phyloP scores from a whole-genome alignment of 1,140 invertebrate species.

The Caenorhabditis inopinata region DNA sequence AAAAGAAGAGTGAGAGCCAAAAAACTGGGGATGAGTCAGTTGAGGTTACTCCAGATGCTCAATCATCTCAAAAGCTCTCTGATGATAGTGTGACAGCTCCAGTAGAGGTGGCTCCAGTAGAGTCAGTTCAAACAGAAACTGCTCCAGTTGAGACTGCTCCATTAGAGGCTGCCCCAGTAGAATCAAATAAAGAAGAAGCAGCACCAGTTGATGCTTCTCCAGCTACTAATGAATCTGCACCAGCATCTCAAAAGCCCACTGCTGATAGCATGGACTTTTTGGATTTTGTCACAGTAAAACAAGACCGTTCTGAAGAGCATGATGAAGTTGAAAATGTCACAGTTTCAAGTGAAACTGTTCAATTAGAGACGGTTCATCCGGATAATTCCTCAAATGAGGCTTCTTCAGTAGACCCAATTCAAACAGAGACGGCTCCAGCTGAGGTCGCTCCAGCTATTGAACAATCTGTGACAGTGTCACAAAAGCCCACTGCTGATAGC shows the following conservation, averaged over 20 bases:
- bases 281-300: constrained; percentile 35
- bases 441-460: neutral
- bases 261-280: constrained; percentile 32
- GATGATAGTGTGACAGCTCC: neutral
- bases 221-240: neutral
- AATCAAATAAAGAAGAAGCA: too few relatives aligned
- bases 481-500: constrained; percentile 7
- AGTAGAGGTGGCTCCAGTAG: too few relatives aligned
- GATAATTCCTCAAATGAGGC: too few relatives aligned
- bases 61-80: neutral
- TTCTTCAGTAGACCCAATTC: too few relatives aligned
- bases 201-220: neutral
- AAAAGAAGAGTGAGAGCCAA: constrained; percentile 19
- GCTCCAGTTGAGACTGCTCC: too few relatives aligned
- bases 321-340: neutral
- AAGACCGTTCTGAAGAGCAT: neutral
- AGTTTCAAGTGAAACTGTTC: too few relatives aligned
- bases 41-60: neutral
- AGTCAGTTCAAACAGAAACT: too few relatives aligned
- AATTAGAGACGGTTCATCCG: too few relatives aligned
- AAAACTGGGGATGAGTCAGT: neutral
- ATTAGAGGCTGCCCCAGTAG: too few relatives aligned
- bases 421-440: neutral
- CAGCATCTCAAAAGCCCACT: neutral
- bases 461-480: neutral